A percentile compares a stretch with the other conserved stretches of the same genome.
phyloP scores from a whole-genome alignment of 2,888 invertebrate species.

The Atherix ibis region DNA sequence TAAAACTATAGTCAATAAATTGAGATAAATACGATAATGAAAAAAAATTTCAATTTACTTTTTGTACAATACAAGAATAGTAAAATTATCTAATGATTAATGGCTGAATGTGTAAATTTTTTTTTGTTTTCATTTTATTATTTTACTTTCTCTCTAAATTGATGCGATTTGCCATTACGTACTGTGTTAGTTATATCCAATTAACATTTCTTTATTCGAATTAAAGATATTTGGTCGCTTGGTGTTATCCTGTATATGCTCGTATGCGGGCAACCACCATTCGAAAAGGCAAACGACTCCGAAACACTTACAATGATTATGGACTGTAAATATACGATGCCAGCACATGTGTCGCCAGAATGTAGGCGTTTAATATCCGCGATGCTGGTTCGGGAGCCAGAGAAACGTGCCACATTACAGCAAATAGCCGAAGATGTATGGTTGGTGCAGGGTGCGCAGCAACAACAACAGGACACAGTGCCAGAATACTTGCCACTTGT shows the following conservation, averaged over 20 bases:
- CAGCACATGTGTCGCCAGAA: conserved; percentile 66
- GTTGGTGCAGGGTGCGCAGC: conserved; percentile 43
- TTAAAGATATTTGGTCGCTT: conserved; percentile 87
- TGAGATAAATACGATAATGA: too few relatives aligned
- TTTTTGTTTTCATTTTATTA: too few relatives aligned
- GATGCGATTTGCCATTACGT: neutral
- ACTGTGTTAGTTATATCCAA: neutral
- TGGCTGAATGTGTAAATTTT: too few relatives aligned
- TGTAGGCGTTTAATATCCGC: conserved; percentile 82
- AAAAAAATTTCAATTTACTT: too few relatives aligned
- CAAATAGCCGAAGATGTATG: conserved; percentile 81
- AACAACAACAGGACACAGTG: conserved; percentile 39
- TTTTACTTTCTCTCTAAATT: too few relatives aligned
- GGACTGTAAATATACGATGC: conserved; percentile 96
- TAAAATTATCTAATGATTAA: too few relatives aligned
- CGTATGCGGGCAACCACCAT: conserved; percentile 93
- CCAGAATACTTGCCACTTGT: conserved; percentile 67
- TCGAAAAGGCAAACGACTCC: conserved; percentile 98
- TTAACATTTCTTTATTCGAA: neutral
- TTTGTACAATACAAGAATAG: too few relatives aligned
- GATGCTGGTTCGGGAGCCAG: conserved; percentile 90
- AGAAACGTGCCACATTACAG: conserved; percentile 70
- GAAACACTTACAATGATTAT: conserved; percentile 99
- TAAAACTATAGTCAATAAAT: too few relatives aligned
- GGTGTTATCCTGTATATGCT: conserved; percentile 98